Evolutionary conservation across 1,140 invertebrate species (phyloP), one percentile per base, ranked within the genome.

Genomic region (Dolichoris vasculosae): DNA sequence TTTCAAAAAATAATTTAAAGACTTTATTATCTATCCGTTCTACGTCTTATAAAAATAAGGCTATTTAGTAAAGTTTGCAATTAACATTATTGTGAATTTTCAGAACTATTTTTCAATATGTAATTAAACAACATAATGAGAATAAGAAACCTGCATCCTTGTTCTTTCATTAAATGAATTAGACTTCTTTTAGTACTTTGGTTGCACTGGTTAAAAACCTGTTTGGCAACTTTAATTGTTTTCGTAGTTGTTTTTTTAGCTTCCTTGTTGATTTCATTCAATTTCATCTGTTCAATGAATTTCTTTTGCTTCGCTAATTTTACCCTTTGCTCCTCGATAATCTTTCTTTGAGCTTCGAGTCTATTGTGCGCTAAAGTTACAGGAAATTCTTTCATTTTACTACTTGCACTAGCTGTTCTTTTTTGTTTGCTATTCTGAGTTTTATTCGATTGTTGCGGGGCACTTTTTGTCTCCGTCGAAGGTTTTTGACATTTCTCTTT

Each of bases 211-310:
- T 82, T 87, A 15, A 93, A 81, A 55, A 89, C 86, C 15, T 90
- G 89, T 73, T 89, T 92, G 3, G 90, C 91, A 1, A 86, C 84
- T 26, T 90, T 88, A 2, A 93, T 83, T 2, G 91, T 93, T 26
- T 91, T 88, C 20, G 83, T 88, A 20, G 83, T 87, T 1, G 89
- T 84, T 17, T 75, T 88, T 23, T 26, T 87, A n/a, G 90, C 86
- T 9, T 91, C 90, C 2, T 88, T 87, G 46, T 92, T 89, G 32
- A 92, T 89, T 76, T 92, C 89, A 30, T 90, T 90, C 38, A 93
- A 32, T 55, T 89, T 92, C 86, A 93, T 86, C 17, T 92, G 90
- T n/a, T 93, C 90, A 13, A 93, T 93, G 9, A 92, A 88, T 71
- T 87, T 89, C 9, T 23, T 83, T 78, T 89, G 92, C 26, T 92